Conservation (phyloP, 2,888 invertebrate genomes). For the Drosophila seclusa region DNA sequence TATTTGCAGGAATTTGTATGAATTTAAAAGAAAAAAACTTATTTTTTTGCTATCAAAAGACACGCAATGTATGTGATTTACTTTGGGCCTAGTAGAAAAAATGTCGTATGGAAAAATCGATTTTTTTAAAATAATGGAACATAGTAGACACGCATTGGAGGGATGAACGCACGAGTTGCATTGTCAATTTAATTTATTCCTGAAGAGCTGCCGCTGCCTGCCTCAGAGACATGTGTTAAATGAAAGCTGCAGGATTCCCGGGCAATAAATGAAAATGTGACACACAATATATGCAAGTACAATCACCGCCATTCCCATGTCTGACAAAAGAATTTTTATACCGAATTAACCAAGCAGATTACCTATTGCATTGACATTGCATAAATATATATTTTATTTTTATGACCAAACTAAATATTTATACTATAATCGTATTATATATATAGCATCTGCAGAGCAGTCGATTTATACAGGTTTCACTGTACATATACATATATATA, state of each 20-base stretch:
- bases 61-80: constrained; percentile 17
- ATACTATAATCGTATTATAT: not conserved
- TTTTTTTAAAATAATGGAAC: constrained; percentile 62
- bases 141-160: constrained; percentile 24
- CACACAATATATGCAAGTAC: constrained; percentile 63
- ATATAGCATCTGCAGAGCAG: not conserved
- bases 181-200: constrained; percentile 63
- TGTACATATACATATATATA: not conserved
- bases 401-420: not conserved
- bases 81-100: constrained; percentile 3
- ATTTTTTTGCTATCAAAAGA: constrained; percentile 30
- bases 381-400: not conserved
- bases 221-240: constrained; percentile 57
- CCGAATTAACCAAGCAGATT: not conserved
- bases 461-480: constrained; percentile 18
- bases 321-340: not conserved
- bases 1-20: constrained; percentile 35
- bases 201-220: constrained; percentile 15
- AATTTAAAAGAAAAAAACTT: constrained; percentile 6
- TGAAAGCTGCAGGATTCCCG: constrained; percentile 52
- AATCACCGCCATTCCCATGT: constrained; percentile 1
- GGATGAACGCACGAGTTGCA: constrained; percentile 52
- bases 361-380: not conserved
- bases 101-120: constrained; percentile 17
- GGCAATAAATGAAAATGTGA: constrained; percentile 64